phyloP scores from a whole-genome alignment of 2,113 vertebrate species.

The Orientallactaga bullata region DNA sequence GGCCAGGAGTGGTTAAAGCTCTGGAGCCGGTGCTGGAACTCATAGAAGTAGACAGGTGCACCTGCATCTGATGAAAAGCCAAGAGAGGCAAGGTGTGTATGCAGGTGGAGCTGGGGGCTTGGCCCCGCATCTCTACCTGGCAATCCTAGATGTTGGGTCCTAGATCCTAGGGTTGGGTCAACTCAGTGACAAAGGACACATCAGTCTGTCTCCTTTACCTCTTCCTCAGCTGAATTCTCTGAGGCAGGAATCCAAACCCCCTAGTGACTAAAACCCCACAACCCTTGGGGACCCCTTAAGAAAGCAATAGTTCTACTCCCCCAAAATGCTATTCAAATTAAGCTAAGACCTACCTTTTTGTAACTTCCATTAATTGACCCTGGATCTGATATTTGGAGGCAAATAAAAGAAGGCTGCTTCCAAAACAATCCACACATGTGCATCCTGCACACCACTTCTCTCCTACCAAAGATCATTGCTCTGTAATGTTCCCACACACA shows the following conservation, averaged over 20 bases:
- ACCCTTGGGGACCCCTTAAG: not conserved
- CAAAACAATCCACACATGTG: not conserved
- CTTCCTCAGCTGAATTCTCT: too few relatives aligned
- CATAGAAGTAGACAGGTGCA: conserved; percentile 91
- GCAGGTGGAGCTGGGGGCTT: accelerated
- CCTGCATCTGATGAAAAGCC: conserved; percentile 87
- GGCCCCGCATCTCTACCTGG: not conserved
- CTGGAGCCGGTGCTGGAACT: conserved; percentile 89
- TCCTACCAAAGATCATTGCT: not conserved
- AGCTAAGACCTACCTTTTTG: not conserved
- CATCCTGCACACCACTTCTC: not conserved
- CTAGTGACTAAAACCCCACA: not conserved
- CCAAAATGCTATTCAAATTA: not conserved
- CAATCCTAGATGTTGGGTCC: not conserved
- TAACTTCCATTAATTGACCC: not conserved
- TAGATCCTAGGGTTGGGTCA: accelerated
- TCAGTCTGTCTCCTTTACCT: not conserved
- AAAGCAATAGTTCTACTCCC: not conserved
- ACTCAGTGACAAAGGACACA: not conserved
- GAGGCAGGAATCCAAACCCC: too few relatives aligned
- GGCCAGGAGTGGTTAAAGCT: conserved; percentile 80
- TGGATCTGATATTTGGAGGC: not conserved
- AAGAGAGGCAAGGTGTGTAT: not conserved
- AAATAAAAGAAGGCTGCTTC: not conserved
- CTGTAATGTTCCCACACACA: not conserved